Conservation (phyloP, 2,113 vertebrate genomes). For the Carollia perspicillata region DNA sequence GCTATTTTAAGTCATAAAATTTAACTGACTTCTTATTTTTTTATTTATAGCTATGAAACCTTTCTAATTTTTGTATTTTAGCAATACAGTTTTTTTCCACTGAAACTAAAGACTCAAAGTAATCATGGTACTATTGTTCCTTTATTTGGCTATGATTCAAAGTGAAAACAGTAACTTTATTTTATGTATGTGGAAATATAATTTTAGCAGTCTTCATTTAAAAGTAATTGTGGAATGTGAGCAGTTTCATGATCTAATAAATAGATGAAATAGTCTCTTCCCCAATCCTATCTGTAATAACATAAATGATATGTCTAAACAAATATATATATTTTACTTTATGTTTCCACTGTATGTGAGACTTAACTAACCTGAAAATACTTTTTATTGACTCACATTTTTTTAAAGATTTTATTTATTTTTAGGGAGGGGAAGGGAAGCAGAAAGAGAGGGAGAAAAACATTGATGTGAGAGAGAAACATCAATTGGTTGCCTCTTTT, state of each 20-base stretch:
- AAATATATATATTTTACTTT: background rate
- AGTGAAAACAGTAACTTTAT: constrained; percentile 22
- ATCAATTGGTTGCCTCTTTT: no score
- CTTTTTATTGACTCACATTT: background rate
- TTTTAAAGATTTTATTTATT: no score
- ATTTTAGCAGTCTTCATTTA: constrained; percentile 32
- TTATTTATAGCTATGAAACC: background rate
- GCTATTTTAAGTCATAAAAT: constrained; percentile 26
- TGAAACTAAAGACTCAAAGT: background rate
- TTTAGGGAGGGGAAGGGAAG: no score
- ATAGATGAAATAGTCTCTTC: background rate
- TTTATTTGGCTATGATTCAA: constrained; percentile 15
- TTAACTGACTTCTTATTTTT: background rate
- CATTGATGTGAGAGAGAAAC: no score
- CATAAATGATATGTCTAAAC: background rate
- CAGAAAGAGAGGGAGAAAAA: no score
- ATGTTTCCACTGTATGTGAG: background rate
- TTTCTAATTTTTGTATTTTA: constrained; percentile 11
- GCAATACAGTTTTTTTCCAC: background rate
- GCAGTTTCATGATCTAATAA: background rate
- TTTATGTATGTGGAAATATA: background rate
- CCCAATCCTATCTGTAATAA: background rate
- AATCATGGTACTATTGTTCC: background rate
- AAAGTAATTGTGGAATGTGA: constrained; percentile 25
- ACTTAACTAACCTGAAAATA: background rate